Percentiles rank a stretch among this genome's conserved stretches.
These are phyloP conservation scores for Parapsyche elsis DNA, from an alignment of 1,140 invertebrate genomes.

Conservation along the genomic window DNA sequence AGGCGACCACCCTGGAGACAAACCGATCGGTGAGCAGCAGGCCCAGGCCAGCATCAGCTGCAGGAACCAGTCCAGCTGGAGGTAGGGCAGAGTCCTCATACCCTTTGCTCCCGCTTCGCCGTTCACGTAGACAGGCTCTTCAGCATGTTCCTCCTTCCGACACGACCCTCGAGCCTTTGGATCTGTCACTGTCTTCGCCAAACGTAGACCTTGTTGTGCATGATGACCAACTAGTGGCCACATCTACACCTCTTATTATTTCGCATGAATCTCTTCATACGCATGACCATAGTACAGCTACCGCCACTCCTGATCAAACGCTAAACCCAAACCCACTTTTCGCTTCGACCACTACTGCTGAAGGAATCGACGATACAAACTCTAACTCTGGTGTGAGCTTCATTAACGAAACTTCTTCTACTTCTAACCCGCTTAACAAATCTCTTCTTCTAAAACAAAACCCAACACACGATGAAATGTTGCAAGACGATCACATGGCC, in stretches of 20 bases:
- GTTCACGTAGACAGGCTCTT: conserved; percentile 74
- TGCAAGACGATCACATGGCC: conserved; percentile 56
- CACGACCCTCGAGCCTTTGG: conserved; percentile 61
- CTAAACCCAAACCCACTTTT: conserved; percentile 2
- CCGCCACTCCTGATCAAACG: neutral
- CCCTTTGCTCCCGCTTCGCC: conserved; percentile 60
- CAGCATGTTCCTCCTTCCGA: conserved; percentile 69
- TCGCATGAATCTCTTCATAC: conserved; percentile 24
- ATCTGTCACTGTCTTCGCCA: conserved; percentile 62
- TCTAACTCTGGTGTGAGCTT: neutral
- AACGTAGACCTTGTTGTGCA: conserved; percentile 64
- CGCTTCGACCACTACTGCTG: neutral
- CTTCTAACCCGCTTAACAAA: neutral
- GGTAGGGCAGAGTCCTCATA: conserved; percentile 60
- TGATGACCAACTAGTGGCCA: conserved; percentile 59
- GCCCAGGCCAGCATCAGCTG: conserved; percentile 65
- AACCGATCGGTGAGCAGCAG: conserved; percentile 72
- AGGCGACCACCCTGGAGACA: conserved; percentile 71
- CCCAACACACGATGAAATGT: conserved; percentile 35
- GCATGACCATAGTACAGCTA: conserved; percentile 25
- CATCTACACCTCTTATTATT: conserved; percentile 25
- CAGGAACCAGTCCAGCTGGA: conserved; percentile 71
- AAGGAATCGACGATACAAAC: neutral
- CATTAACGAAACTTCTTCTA: conserved; percentile 5
- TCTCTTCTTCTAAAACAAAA: neutral